Conservation (phyloP, 2,888 invertebrate genomes). For the Balanococcus diminutus region DNA sequence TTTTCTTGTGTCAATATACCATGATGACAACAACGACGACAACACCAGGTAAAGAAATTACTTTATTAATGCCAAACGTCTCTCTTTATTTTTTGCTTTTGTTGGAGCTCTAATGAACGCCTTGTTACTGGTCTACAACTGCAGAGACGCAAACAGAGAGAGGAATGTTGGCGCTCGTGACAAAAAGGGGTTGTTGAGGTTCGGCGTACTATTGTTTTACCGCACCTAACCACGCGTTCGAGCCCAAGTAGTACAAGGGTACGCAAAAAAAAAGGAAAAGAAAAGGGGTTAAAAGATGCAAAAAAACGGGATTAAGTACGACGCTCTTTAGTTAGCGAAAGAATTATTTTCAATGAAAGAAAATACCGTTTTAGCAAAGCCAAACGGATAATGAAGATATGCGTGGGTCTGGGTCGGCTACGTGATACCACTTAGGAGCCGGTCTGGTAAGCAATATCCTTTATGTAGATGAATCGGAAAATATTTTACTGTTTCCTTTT, state of each 20-base stretch:
- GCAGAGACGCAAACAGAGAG: neutral
- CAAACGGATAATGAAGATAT: constrained; percentile 31
- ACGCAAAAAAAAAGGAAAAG: neutral
- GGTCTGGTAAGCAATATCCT: neutral
- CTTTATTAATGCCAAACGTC: neutral
- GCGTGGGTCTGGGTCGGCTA: neutral
- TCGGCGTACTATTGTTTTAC: neutral
- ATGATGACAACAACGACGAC: neutral
- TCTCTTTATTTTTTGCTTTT: neutral
- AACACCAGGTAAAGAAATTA: neutral
- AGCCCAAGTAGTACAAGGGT: neutral
- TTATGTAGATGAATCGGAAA: constrained; percentile 1
- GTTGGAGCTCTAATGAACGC: constrained; percentile 5
- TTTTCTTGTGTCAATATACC: neutral
- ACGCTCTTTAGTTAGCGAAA: constrained; percentile 22
- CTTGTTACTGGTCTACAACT: neutral
- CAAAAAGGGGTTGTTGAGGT: neutral
- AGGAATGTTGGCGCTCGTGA: neutral
- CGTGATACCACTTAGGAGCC: neutral
- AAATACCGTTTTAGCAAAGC: constrained; percentile 6
- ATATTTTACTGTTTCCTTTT: neutral
- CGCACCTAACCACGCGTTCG: neutral
- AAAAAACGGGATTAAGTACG: constrained; percentile 7
- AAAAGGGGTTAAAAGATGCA: constrained; percentile 10
- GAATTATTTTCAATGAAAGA: constrained; percentile 27